These are phyloP conservation scores for Mormyrus hasselquistii DNA, from an alignment of 2,797 vertebrate genomes.

Conservation along the genomic window DNA sequence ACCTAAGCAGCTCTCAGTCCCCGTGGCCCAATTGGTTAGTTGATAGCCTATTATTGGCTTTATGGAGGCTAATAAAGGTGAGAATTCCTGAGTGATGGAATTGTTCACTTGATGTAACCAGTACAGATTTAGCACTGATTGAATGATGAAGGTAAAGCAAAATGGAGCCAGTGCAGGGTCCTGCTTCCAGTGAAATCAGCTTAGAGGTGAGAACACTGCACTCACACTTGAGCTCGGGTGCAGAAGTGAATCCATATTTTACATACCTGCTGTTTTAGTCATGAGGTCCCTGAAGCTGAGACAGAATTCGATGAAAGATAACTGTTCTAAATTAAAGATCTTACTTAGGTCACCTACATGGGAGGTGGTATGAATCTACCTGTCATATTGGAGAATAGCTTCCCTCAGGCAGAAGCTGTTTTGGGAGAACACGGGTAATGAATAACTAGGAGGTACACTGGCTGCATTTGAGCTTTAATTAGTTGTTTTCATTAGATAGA, in stretches of 20 bases:
- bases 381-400: background rate
- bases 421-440: background rate
- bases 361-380: background rate
- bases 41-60: background rate
- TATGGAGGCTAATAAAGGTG: background rate
- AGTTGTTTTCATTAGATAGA: background rate
- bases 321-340: slow-evolving; percentile 13
- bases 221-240: background rate
- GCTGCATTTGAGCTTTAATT: background rate
- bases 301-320: background rate
- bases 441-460: background rate
- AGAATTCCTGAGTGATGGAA: background rate
- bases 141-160: background rate
- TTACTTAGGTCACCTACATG: background rate
- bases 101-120: background rate
- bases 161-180: background rate
- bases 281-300: background rate
- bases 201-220: background rate
- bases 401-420: background rate
- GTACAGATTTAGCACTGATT: background rate
- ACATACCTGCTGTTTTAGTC: background rate
- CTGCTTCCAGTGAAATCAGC: background rate
- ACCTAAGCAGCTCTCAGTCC: background rate
- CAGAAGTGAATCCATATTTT: background rate
- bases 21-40: background rate